Evolutionary conservation across 1,140 invertebrate genomes (phyloP), one percentile per base, ranked within the genome.

Genomic region (Orchesella cincta): DNA sequence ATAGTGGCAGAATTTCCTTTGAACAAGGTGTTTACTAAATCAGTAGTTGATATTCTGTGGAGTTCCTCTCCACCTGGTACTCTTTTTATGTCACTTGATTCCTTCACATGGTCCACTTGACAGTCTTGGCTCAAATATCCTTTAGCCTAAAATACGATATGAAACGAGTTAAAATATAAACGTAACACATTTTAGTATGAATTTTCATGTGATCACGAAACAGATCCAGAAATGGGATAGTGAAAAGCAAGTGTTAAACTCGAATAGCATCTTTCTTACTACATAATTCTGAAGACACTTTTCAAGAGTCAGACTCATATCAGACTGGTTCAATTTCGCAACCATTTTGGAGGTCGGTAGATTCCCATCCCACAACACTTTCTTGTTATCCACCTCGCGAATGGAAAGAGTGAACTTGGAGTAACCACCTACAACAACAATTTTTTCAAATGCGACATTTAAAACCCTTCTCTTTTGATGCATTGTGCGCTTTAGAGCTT

Each of bases 121-220:
- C 62, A 67, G 8, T 33, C 23, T 67, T 67, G 1, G 14, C 28
- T 67, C 62, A 67, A 67, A 67, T 67, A 67, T 33, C 62, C 62
- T 29, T 23, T 33, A 1, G 62, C 62, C 62, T 67, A 5, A 12
- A 33, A 67, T n/a, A n/a, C n/a, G n/a, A n/a, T n/a, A 33, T 33
- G 33, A 67, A 29, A 67, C 31, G 23, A 67, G 62, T 67, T 57
- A 26, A 12, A 26, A 57, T 57, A 57, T n/a, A n/a, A n/a, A n/a
- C n/a, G n/a, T n/a, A n/a, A n/a, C n/a, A n/a, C n/a, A n/a, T n/a
- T n/a, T n/a, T n/a, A n/a, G n/a, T n/a, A n/a, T n/a, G n/a, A n/a
- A n/a, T n/a, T n/a, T n/a, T n/a, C n/a, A n/a, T n/a, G n/a, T n/a
- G n/a, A n/a, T n/a, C n/a, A n/a, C n/a, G n/a, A n/a, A n/a, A n/a